These are phyloP conservation scores for Oncorhynchus masou DNA, from an alignment of 2,113 vertebrate genomes.

Conservation along the genomic window DNA sequence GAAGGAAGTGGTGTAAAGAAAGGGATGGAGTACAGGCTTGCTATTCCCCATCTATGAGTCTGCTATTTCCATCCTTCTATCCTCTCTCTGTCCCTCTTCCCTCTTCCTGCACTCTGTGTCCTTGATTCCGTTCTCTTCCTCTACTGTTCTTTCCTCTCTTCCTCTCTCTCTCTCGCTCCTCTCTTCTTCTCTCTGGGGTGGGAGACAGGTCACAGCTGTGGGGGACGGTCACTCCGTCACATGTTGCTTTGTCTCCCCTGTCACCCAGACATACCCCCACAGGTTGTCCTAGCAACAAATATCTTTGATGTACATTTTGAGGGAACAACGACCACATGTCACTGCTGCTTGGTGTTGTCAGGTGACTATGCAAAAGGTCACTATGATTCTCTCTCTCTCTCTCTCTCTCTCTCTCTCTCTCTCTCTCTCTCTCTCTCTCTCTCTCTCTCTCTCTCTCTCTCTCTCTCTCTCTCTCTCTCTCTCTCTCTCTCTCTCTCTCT, in stretches of 20 bases:
- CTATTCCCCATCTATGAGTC: neutral
- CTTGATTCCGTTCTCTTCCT: neutral
- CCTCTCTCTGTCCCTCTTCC: neutral
- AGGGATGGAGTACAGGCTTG: neutral
- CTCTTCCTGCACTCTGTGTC: neutral
- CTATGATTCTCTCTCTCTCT: slow-evolving; percentile 26
- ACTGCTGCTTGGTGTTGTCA: slow-evolving; percentile 24
- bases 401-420: slow-evolving; percentile 7
- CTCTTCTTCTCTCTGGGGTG: slow-evolving; percentile 50
- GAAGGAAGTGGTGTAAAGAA: slow-evolving; percentile 20
- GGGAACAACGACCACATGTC: slow-evolving; percentile 45
- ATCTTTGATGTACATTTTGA: slow-evolving; percentile 44
- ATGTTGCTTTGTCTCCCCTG: slow-evolving; percentile 65
- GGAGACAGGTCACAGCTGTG: slow-evolving; percentile 73
- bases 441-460: neutral
- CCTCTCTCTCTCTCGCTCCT: neutral
- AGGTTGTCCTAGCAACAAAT: slow-evolving; percentile 56
- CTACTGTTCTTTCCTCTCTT: neutral
- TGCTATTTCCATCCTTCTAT: neutral
- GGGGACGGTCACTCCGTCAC: slow-evolving; percentile 63
- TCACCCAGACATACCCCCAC: slow-evolving; percentile 60
- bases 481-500: no score
- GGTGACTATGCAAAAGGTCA: neutral
- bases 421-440: neutral
- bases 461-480: no score